These are phyloP conservation scores for Vandiemenella viatica DNA, from an alignment of 2,888 invertebrate genomes.

Conservation along the genomic window DNA sequence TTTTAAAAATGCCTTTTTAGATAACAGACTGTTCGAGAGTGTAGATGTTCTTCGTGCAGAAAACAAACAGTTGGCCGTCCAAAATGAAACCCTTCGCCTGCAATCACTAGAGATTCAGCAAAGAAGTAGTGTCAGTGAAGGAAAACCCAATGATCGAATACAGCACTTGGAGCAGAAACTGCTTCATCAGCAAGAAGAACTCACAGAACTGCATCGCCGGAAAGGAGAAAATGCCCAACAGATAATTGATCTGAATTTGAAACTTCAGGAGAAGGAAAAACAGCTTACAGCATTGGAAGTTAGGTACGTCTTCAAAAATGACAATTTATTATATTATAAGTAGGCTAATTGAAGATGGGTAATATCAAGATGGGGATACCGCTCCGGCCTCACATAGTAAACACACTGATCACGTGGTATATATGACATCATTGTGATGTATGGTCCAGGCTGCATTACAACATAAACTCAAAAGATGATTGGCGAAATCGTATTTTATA, in stretches of 20 bases:
- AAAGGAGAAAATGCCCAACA: constrained; percentile 88
- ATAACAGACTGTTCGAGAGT: constrained; percentile 74
- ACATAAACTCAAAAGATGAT: too few species aligned
- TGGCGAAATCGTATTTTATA: too few species aligned
- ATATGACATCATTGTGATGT: too few species aligned
- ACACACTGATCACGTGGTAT: too few species aligned
- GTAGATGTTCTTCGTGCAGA: constrained; percentile 64
- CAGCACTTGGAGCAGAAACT: constrained; percentile 74
- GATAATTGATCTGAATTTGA: constrained; percentile 76
- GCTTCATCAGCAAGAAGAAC: constrained; percentile 75
- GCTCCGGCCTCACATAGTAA: too few species aligned
- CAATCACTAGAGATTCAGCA: constrained; percentile 36
- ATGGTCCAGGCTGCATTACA: too few species aligned
- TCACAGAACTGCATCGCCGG: constrained; percentile 75
- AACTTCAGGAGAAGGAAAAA: constrained; percentile 72
- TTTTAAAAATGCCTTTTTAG: constrained; percentile 34
- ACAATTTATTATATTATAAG: too few species aligned
- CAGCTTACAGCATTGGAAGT: constrained; percentile 55
- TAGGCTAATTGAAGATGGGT: too few species aligned
- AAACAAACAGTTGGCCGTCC: constrained; percentile 70
- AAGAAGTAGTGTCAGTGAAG: constrained; percentile 23
- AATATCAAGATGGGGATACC: too few species aligned
- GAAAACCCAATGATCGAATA: constrained; percentile 38
- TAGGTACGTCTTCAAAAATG: constrained; percentile 43
- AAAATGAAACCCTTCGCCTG: constrained; percentile 62